Base-by-base conservation (phyloP, 2,888 invertebrate genomes). In the Polietes domitor region DNA sequence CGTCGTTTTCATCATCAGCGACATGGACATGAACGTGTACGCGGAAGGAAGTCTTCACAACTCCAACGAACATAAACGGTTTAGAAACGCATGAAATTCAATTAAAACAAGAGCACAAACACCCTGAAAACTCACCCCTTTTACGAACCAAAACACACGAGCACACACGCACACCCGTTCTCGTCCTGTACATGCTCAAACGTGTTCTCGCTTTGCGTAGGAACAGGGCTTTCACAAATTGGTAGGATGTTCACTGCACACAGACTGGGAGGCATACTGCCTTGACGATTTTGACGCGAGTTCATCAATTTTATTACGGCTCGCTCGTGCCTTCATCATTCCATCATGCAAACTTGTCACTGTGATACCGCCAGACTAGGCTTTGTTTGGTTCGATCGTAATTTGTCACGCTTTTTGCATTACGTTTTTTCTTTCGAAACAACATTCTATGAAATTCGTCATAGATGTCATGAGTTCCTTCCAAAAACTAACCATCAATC, bases 31-130 rank as follows among this genome's bases (percentile, higher is more conserved):
- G 21, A 53, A n/a, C 4, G 10, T 37, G 37, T 37, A 53, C 53
- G 6, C 58, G 58, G 58, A 3, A 55, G 4, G 58, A 10, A 15
- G n/a, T 58, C 26, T 5, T 4, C 1, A 3, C 15, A 12, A 26
- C 58, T 26, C 12, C 24, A 26, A 58, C 1, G 10, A 58, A 19
- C 21, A 15, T 24, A 15, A 19, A 24, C 55, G 55, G 21, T 24
- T 55, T 55, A 6, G 88, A 88, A 86, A 86, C 88, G 88, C 88
- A 89, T 85, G 88, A 88, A 88, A 88, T 89, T 87, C 88, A 89
- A 89, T 89, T 87, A 89, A 89, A 88, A 86, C 85, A 81, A 85
- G 83, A 82, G 55, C 77, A 74, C 74, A n/a, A 63, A 19, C 15
- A 37, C 47, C 47, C 17, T 26, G 26, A 63, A 75, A 65, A 50